Evolutionary conservation across 1,140 invertebrate species (phyloP), one percentile per base, ranked within the genome.

Genomic region (Drosophila lowei): DNA sequence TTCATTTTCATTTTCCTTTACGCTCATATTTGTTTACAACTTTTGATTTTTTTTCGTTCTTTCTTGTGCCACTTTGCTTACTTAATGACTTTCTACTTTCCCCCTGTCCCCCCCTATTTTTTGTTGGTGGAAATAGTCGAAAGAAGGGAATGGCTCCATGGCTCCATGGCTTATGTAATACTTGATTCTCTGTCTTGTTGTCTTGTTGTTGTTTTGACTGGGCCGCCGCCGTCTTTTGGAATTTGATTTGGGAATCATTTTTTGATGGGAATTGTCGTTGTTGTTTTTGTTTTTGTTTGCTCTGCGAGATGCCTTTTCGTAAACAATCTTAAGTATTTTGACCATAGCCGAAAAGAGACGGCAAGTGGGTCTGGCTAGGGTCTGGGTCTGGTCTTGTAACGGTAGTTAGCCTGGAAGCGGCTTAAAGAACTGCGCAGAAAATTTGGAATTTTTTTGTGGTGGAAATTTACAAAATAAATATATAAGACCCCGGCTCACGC

Each of bases 1-100:
- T 57, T 42, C 44, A 78, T 84, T 84, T 84, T 84, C 79, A 74
- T 84, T 84, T 84, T 84, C 79, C 56, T 84, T 84, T 84, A 66
- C 74, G 57, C 75, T 84, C 75, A 55, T 73, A 63, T 73, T 76
- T 76, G 71, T 73, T 73, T 73, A 73, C 70, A 64, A 47, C 71
- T 70, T 77, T 73, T 85, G 67, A 66, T 75, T 79, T 62, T 78
- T 64, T 78, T 56, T 72, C 55, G 68, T 70, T 78, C 60, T 52
- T 77, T 57, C 52, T 65, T 58, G 68, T 59, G 67, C 52, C 50
- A 43, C 46, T 49, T 73, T 56, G 72, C 62, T 79, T 79, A 64
- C 66, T 64, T 61, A 64, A 61, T 71, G 60, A 57, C 68, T 68
- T 73, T 60, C 62, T 66, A 54, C 59, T 64, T 64, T 74, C 34